phyloP scores from a whole-genome alignment of 2,113 vertebrate genomes.

The Dendropsophus ebraccatus region DNA sequence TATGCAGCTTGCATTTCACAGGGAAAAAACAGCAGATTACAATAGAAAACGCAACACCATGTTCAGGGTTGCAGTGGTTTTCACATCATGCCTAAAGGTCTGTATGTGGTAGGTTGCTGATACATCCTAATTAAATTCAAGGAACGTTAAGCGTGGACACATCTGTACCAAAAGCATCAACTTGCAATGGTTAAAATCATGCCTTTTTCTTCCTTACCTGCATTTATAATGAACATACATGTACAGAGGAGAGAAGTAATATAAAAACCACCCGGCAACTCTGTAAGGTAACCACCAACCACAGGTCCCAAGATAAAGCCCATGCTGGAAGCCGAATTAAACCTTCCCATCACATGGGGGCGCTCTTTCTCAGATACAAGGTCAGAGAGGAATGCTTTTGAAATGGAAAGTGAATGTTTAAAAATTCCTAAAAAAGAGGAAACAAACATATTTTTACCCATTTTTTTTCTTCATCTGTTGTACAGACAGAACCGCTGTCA shows the following conservation, averaged over 20 bases:
- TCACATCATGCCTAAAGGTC: no score
- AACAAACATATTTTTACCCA: neutral
- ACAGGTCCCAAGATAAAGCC: conserved; percentile 95
- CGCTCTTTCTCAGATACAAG: conserved; percentile 86
- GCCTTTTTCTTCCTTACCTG: conserved; percentile 75
- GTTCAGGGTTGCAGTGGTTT: no score
- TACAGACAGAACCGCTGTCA: neutral
- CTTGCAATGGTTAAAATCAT: neutral
- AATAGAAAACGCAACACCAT: no score
- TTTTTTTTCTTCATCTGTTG: neutral
- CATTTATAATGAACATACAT: conserved; percentile 88
- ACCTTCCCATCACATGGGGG: conserved; percentile 88
- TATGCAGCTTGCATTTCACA: no score
- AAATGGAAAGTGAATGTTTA: conserved; percentile 94
- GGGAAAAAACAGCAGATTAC: no score
- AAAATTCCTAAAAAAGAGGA: conserved; percentile 83
- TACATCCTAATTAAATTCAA: no score
- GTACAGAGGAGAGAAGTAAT: conserved; percentile 84
- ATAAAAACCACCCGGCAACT: conserved; percentile 88
- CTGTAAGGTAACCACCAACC: conserved; percentile 90
- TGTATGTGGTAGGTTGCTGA: no score
- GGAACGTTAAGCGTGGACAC: no score
- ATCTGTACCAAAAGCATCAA: neutral
- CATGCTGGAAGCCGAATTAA: conserved; percentile 88
- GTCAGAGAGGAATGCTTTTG: conserved; percentile 92